Conservation (phyloP, 2,888 invertebrate genomes). For the Polyploca ridens region DNA sequence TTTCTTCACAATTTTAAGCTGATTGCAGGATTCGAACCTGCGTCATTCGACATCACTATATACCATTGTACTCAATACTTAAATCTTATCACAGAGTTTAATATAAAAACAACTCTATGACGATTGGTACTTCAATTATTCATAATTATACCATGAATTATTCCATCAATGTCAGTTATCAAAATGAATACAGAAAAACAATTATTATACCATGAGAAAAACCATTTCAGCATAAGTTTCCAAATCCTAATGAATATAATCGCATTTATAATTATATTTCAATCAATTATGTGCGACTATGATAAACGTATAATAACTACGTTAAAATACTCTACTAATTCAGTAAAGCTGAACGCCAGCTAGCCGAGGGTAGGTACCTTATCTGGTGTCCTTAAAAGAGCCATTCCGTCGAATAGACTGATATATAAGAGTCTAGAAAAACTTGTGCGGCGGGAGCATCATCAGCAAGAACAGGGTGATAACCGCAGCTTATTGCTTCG, state of each 20-base stretch:
- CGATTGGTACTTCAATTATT: too few relatives aligned
- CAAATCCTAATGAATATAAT: constrained; percentile 46
- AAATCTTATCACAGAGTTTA: too few relatives aligned
- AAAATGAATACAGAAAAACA: too few relatives aligned
- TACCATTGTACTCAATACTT: too few relatives aligned
- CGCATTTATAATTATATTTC: constrained; percentile 27
- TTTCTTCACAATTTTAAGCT: too few relatives aligned
- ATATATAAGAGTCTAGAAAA: constrained; percentile 44
- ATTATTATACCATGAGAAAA: neutral
- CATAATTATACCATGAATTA: too few relatives aligned
- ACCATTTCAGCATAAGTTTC: constrained; percentile 1
- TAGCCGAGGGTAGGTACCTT: constrained; percentile 49
- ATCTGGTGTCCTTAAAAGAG: constrained; percentile 64
- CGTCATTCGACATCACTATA: too few relatives aligned
- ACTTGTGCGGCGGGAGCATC: constrained; percentile 67
- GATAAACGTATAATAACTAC: constrained; percentile 61
- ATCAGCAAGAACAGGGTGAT: constrained; percentile 50
- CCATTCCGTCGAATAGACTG: constrained; percentile 24
- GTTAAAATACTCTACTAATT: constrained; percentile 52
- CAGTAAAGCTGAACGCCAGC: constrained; percentile 52
- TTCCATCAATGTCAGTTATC: neutral
- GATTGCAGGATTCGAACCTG: too few relatives aligned
- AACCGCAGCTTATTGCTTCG: constrained; percentile 73
- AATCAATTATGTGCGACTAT: constrained; percentile 29
- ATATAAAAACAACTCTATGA: too few relatives aligned